Conservation (phyloP, 2,888 invertebrate genomes). For the Rhopalosiphum nymphaeae region DNA sequence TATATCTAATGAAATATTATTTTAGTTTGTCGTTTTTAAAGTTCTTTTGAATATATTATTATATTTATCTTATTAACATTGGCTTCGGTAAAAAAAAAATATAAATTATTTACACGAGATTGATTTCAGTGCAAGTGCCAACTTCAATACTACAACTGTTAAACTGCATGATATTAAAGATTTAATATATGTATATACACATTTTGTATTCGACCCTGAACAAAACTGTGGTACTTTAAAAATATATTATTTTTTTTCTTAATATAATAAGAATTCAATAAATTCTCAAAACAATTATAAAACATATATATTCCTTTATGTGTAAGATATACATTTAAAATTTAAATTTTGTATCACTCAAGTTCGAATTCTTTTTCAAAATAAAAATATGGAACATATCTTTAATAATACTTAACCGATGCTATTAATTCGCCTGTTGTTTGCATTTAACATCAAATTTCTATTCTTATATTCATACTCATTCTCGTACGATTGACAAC, state of each 20-base stretch:
- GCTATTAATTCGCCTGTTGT: slow-evolving; percentile 11
- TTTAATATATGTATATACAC: no score
- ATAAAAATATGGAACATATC: not conserved
- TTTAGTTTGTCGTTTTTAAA: not conserved
- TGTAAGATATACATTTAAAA: not conserved
- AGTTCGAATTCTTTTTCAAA: not conserved
- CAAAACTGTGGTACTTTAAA: no score
- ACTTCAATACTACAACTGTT: no score
- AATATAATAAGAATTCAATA: no score
- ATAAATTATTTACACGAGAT: not conserved
- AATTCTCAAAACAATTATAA: no score
- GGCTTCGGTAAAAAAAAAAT: not conserved
- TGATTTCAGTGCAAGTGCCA: not conserved
- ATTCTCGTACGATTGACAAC: slow-evolving; percentile 26
- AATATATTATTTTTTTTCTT: no score
- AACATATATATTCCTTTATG: not conserved
- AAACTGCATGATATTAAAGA: no score
- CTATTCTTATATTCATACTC: slow-evolving; percentile 7
- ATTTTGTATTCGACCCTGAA: no score
- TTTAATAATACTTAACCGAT: not conserved
- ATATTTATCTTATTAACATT: not conserved
- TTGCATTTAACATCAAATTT: slow-evolving; percentile 12
- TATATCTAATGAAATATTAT: not conserved
- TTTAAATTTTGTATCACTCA: not conserved
- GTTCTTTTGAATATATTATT: not conserved